phyloP scores from a whole-genome alignment of 2,888 invertebrate species.

The Pedicia rivosa region DNA sequence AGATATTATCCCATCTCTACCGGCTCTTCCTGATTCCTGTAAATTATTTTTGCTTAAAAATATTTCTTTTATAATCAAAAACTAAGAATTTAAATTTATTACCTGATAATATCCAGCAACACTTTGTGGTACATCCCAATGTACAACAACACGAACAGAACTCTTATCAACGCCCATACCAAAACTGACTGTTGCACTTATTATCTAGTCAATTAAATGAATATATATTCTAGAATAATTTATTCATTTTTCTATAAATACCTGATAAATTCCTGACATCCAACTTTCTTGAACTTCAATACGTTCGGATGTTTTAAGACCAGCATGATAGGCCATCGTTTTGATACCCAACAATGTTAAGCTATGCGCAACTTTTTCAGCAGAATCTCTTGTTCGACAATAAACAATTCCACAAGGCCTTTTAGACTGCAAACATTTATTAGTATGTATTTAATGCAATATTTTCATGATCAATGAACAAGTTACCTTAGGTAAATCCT shows the following conservation, averaged over 20 bases:
- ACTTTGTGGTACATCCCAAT: constrained; percentile 92
- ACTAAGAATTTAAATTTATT: constrained; percentile 4
- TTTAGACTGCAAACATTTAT: too few relatives aligned
- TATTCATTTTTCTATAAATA: too few relatives aligned
- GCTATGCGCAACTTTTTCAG: constrained; percentile 65
- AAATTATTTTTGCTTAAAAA: constrained; percentile 1
- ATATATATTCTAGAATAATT: too few relatives aligned
- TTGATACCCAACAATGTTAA: constrained; percentile 57
- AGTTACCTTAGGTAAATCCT: too few relatives aligned
- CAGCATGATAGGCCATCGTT: constrained; percentile 81
- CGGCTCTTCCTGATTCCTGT: constrained; percentile 91
- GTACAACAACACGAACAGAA: constrained; percentile 86
- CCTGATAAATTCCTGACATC: constrained; percentile 75
- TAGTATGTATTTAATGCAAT: too few relatives aligned
- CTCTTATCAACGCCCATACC: constrained; percentile 99
- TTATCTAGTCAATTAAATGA: too few relatives aligned
- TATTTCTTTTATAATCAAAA: not conserved
- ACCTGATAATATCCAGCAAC: constrained; percentile 85
- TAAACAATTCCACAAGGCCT: constrained; percentile 79
- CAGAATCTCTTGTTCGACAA: constrained; percentile 84
- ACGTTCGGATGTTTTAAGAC: constrained; percentile 56
- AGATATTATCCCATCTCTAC: constrained; percentile 80
- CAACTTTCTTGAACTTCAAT: constrained; percentile 75
- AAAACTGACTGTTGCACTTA: constrained; percentile 95
- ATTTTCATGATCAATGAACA: too few relatives aligned